Evolutionary conservation across 2,113 vertebrate genomes (phyloP).

Genomic region (Etheostoma spectabile): DNA sequence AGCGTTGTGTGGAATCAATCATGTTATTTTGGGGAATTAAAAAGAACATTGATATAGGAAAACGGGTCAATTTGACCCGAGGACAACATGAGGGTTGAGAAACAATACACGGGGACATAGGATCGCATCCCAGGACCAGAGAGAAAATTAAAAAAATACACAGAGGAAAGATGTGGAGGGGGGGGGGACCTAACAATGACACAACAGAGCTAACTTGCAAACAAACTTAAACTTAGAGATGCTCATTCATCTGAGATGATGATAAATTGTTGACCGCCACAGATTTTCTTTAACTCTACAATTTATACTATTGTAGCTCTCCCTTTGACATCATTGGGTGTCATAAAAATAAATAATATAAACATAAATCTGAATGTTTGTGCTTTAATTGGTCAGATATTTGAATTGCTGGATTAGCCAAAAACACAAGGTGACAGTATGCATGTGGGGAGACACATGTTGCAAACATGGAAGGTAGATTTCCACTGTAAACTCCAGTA

Average conservation of each 20-base stretch:
- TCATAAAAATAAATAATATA: neutral
- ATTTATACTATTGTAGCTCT: neutral
- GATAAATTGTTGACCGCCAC: neutral
- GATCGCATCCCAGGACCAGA: no score
- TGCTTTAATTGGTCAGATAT: neutral
- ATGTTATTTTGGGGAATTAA: no score
- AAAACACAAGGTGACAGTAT: neutral
- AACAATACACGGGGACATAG: no score
- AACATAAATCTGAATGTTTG: neutral
- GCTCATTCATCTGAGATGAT: neutral
- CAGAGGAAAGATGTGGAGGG: no score
- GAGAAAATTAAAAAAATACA: no score
- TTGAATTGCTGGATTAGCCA: neutral
- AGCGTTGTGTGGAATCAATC: no score
- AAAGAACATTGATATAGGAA: no score
- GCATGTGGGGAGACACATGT: neutral
- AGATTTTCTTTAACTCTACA: no score
- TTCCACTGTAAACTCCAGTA: conserved; percentile 13
- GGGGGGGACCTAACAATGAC: no score
- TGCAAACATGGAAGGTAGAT: conserved; percentile 5
- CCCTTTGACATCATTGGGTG: neutral
- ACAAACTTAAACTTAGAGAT: neutral
- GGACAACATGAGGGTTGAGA: no score
- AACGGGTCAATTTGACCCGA: no score
- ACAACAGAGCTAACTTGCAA: neutral